Conservation (phyloP, 2,113 vertebrate genomes). For the Embiotoca jacksoni region DNA sequence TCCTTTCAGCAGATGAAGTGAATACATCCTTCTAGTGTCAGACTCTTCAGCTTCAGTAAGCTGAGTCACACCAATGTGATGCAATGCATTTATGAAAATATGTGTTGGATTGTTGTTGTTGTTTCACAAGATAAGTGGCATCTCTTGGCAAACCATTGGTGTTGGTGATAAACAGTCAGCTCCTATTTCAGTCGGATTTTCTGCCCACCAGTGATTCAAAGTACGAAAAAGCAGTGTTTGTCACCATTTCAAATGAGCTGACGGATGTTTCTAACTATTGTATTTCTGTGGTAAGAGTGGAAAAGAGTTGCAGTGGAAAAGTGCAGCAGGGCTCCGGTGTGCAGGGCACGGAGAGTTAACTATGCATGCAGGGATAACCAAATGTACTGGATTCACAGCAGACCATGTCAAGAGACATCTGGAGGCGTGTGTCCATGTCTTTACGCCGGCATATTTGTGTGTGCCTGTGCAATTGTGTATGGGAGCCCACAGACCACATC, state of each 20-base stretch:
- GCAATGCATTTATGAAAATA: no score
- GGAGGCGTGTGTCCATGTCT: slow-evolving; percentile 53
- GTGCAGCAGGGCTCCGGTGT: slow-evolving; percentile 51
- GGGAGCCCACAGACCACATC: slow-evolving; percentile 28
- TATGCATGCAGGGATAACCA: slow-evolving; percentile 67
- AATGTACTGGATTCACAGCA: slow-evolving; percentile 55
- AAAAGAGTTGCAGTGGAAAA: slow-evolving; percentile 58
- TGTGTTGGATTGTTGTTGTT: no score
- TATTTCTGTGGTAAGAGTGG: slow-evolving; percentile 19
- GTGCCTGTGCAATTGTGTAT: slow-evolving; percentile 10
- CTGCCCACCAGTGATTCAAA: not conserved
- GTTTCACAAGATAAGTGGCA: no score
- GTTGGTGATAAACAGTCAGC: no score
- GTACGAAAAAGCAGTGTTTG: not conserved
- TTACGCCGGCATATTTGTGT: slow-evolving; percentile 39
- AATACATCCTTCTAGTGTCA: no score
- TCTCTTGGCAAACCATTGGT: no score
- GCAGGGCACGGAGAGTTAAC: slow-evolving; percentile 58
- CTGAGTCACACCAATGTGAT: no score
- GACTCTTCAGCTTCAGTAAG: no score
- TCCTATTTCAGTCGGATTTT: no score
- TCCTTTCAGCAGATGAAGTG: no score
- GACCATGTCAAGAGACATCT: slow-evolving; percentile 74
- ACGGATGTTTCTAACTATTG: not conserved
- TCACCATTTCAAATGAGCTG: not conserved